phyloP scores from a whole-genome alignment of 2,797 vertebrate species.

The Microcaecilia unicolor region DNA sequence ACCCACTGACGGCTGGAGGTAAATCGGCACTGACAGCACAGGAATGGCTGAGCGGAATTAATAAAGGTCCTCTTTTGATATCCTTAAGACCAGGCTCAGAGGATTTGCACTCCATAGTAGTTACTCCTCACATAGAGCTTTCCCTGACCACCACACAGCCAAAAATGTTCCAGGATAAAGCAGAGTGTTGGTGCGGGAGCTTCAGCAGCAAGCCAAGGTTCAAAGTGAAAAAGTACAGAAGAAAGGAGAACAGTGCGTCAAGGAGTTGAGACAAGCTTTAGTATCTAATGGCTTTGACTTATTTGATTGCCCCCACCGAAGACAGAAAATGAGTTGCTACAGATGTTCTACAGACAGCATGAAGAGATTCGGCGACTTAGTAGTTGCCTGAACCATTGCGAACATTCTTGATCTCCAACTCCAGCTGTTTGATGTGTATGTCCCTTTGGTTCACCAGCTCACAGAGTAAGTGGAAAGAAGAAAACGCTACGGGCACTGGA shows the following conservation, averaged over 20 bases:
- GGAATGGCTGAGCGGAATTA: constrained; percentile 73
- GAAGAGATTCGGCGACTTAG: constrained; percentile 83
- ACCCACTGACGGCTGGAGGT: constrained; percentile 73
- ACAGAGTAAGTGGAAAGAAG: constrained; percentile 43
- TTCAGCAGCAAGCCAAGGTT: constrained; percentile 6
- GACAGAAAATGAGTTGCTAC: constrained; percentile 86
- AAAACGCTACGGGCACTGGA: constrained; percentile 22
- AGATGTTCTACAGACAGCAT: constrained; percentile 86
- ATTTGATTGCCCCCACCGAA: constrained; percentile 66
- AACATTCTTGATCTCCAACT: constrained; percentile 82
- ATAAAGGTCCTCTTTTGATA: constrained; percentile 80
- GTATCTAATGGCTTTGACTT: constrained; percentile 67
- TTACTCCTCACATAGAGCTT: constrained; percentile 31
- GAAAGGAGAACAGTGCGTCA: constrained; percentile 41
- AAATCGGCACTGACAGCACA: constrained; percentile 68
- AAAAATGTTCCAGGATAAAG: constrained; percentile 23
- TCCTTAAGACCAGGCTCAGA: constrained; percentile 78
- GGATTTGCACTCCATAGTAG: constrained; percentile 21
- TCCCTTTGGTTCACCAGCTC: constrained; percentile 76
- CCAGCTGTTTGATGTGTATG: constrained; percentile 75
- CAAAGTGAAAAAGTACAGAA: constrained; percentile 11
- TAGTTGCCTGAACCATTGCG: constrained; percentile 30
- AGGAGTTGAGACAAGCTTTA: constrained; percentile 34
- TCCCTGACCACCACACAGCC: not conserved
- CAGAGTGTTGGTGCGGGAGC: constrained; percentile 14